phyloP scores from a whole-genome alignment of 2,888 invertebrate species.

The Cephus spinipes region DNA sequence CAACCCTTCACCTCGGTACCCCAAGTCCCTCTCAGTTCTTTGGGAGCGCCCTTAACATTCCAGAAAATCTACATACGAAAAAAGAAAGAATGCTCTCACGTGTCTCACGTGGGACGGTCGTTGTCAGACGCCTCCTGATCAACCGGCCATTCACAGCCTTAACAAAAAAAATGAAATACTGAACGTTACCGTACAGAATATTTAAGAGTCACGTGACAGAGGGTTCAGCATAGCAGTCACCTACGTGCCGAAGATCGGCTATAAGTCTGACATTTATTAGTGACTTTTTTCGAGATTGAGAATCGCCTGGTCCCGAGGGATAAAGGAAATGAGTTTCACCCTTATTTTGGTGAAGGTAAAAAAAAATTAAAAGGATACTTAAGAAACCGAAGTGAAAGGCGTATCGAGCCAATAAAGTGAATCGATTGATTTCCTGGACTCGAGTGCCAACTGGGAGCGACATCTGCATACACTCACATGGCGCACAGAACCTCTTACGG shows the following conservation, averaged over 20 bases:
- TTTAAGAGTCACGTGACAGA: too few relatives aligned
- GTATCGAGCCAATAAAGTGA: not conserved
- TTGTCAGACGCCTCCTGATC: too few relatives aligned
- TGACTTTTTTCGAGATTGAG: too few relatives aligned
- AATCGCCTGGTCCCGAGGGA: too few relatives aligned
- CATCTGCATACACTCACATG: conserved; percentile 47
- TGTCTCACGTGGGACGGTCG: conserved; percentile 31
- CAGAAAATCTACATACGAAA: conserved; percentile 51
- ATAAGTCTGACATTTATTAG: too few relatives aligned
- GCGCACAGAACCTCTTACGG: conserved; percentile 20
- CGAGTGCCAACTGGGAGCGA: conserved; percentile 38
- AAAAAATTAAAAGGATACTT: not conserved
- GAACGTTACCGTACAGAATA: too few relatives aligned
- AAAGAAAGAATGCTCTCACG: conserved; percentile 50
- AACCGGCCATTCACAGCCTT: too few relatives aligned
- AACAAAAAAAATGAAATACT: too few relatives aligned
- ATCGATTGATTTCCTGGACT: conserved; percentile 26
- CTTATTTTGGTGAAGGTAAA: too few relatives aligned
- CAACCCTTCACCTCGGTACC: conserved; percentile 25
- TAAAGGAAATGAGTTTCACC: too few relatives aligned
- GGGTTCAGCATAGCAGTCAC: too few relatives aligned
- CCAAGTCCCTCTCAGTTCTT: conserved; percentile 36
- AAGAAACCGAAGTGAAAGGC: not conserved
- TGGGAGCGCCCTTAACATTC: conserved; percentile 34
- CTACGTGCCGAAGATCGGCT: too few relatives aligned